These are phyloP conservation scores for Rhinolophus ferrumequinum DNA, from an alignment of 2,113 vertebrate genomes.

Conservation along the genomic window DNA sequence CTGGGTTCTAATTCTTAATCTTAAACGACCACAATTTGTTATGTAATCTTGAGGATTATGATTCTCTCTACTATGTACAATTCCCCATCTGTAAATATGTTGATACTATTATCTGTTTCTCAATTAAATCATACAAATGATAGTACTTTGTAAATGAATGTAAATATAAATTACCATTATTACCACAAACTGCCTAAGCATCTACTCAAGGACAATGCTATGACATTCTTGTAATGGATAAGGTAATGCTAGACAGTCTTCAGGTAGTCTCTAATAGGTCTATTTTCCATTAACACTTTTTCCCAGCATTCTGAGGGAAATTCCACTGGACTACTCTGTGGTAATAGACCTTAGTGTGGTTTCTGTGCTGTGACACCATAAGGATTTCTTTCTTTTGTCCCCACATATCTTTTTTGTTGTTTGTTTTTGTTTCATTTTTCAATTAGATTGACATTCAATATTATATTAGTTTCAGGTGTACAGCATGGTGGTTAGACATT, in stretches of 20 bases:
- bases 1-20: slow-evolving; percentile 22
- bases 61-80: not conserved
- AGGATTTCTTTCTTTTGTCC: not conserved
- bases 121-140: slow-evolving; percentile 34
- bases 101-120: not conserved
- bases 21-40: not conserved
- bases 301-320: not conserved
- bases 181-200: not conserved
- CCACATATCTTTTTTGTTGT: not conserved
- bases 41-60: not conserved
- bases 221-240: not conserved
- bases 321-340: not conserved
- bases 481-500: too few species aligned
- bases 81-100: not conserved
- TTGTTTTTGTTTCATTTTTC: too few species aligned
- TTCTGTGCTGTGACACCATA: not conserved
- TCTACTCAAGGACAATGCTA: not conserved
- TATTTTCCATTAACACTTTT: not conserved
- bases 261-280: not conserved
- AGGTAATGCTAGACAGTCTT: not conserved
- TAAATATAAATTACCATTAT: not conserved
- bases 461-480: too few species aligned
- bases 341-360: not conserved
- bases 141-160: not conserved
- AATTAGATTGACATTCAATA: too few species aligned